Base-by-base conservation (phyloP, 2,797 vertebrate genomes). In the Hyperoplus lanceolatus region DNA sequence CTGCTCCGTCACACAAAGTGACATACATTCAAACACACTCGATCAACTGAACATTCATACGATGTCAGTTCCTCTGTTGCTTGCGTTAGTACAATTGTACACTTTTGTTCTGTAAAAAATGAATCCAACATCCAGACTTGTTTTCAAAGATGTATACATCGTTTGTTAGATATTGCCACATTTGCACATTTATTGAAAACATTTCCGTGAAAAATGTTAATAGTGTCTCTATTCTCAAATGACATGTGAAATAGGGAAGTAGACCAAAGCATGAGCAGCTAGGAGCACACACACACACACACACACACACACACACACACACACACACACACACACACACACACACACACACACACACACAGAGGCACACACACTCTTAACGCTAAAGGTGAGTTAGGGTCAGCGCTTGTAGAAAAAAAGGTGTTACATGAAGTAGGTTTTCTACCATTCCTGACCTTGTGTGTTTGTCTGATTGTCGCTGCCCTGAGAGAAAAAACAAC, bases 401-500 rank as follows among this genome's bases (percentile, higher is more conserved):
- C 82, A 87, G 48, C 6, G 2, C 18, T 43, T 49, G 46, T n/a
- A 68, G 53, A 81, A 87, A 82, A 70, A 74, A 77, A 70, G 65
- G 57, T 80, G 79, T 50, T 70, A 80, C 14, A 67, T 29, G 29
- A 29, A 29, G 29, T 29, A 29, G 29, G 29, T 21, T 61, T 70
- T 71, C 53, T 48, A 38, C 29, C 13, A 0, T 69, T 66, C 15
- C 63, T 48, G 7, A 87, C 69, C 84, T 72, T 66, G 38, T 84
- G 74, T 70, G 76, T 90, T 93, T 81, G 86, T 86, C 64, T 91
- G 81, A 89, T 89, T 85, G 64, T 84, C 78, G 18, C 21, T 0
- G 0, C 86, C 1, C 68, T 84, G 51, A 83, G 81, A 84, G 82
- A 58, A 29, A 29, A 29, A 29, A 29, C 29, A 29, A 29, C 29